Conservation (phyloP, 2,113 vertebrate genomes). For the Strigops habroptila region DNA sequence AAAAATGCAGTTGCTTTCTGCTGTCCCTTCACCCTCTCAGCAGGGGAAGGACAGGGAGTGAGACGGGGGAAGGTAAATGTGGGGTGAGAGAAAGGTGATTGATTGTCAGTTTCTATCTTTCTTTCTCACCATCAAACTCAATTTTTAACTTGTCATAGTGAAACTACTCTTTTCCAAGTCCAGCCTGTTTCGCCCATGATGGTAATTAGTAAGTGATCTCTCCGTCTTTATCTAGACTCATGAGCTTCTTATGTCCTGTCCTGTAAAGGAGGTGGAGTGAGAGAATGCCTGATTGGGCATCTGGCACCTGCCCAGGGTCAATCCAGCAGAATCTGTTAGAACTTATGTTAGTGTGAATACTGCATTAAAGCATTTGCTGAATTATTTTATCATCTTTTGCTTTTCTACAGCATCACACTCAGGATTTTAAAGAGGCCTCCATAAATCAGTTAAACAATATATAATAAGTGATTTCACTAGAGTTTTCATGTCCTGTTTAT, state of each 20-base stretch:
- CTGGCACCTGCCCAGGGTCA: neutral
- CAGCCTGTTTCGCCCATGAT: neutral
- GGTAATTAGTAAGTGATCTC: neutral
- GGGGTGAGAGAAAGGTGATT: neutral
- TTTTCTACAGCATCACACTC: neutral
- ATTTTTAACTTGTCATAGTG: neutral
- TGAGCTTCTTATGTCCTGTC: neutral
- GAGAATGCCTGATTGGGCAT: neutral
- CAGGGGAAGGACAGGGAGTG: neutral
- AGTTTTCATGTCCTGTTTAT: neutral
- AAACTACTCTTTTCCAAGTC: neutral
- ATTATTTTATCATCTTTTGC: neutral
- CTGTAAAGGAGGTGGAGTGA: neutral
- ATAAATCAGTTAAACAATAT: neutral
- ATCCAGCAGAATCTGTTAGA: neutral
- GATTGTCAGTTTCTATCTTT: neutral
- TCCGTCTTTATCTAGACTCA: neutral
- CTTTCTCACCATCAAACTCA: neutral
- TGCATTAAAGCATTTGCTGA: neutral
- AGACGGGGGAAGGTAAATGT: neutral
- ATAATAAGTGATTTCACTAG: neutral
- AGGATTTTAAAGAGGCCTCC: neutral
- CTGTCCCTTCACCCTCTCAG: neutral
- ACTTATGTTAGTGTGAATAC: neutral
- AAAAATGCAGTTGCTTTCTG: neutral